Conservation (phyloP, 2,113 vertebrate genomes). For the Crotalus helleri region DNA sequence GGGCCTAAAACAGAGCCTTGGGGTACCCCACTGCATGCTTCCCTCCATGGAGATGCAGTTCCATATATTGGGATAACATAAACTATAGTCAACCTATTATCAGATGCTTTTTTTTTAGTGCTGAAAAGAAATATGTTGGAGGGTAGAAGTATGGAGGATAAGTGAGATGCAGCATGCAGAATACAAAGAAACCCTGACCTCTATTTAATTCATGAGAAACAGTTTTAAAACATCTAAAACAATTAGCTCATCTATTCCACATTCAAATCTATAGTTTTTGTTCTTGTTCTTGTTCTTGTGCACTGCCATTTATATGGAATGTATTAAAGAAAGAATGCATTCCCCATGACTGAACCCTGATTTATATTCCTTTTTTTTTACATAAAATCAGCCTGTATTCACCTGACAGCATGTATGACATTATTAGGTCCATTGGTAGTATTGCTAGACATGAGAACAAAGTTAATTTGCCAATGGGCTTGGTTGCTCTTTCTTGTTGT, state of each 20-base stretch:
- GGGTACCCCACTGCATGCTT: too few species aligned
- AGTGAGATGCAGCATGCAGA: not conserved
- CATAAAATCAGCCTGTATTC: not conserved
- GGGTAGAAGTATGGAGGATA: not conserved
- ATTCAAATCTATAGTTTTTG: not conserved
- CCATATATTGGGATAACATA: not conserved
- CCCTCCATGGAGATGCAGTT: too few species aligned
- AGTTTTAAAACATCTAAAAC: not conserved
- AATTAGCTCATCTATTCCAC: not conserved
- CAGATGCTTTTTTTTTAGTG: not conserved
- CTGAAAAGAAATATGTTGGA: not conserved
- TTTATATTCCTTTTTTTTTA: not conserved
- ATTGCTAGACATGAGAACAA: not conserved
- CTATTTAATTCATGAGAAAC: not conserved
- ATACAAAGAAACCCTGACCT: not conserved
- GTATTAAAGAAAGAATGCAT: not conserved
- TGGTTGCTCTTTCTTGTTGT: not conserved
- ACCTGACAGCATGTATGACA: not conserved
- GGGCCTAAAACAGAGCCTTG: too few species aligned
- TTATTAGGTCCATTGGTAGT: not conserved
- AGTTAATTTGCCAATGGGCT: not conserved
- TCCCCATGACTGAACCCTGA: not conserved
- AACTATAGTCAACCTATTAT: not conserved
- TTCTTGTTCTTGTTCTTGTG: not conserved
- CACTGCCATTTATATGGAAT: not conserved